These are phyloP conservation scores for Macquaria ambigua DNA, from an alignment of 2,113 vertebrate genomes.

Conservation along the genomic window DNA sequence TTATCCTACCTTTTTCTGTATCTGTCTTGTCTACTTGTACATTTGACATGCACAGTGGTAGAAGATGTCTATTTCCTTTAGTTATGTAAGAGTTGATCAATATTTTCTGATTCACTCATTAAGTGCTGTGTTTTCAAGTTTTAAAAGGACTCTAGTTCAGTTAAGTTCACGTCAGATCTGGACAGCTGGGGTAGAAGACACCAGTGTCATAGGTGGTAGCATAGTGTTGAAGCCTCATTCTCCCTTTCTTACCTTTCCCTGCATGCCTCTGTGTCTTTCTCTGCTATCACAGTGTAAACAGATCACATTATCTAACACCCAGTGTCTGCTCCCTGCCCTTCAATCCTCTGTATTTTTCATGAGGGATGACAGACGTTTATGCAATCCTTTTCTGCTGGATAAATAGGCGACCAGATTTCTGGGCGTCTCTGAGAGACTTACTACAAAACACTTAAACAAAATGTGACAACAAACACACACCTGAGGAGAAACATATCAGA, in stretches of 20 bases:
- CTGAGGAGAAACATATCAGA: neutral
- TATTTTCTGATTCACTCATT: neutral
- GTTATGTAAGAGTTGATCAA: neutral
- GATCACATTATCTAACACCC: conserved; percentile 63
- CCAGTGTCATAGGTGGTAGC: neutral
- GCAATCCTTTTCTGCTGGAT: conserved; percentile 38
- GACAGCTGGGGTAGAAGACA: neutral
- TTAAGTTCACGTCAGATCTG: neutral
- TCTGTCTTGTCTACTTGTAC: neutral
- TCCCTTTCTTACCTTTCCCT: neutral
- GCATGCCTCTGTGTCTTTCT: conserved; percentile 22
- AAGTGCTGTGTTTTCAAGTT: neutral
- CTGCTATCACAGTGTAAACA: conserved; percentile 34
- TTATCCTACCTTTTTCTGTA: neutral
- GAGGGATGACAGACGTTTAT: conserved; percentile 57
- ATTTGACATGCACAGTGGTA: neutral
- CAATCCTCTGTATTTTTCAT: conserved; percentile 64
- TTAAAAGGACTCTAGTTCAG: neutral
- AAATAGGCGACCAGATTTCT: neutral
- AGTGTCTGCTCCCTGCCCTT: conserved; percentile 49
- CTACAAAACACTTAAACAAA: neutral
- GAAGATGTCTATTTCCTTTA: neutral
- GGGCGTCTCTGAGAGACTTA: neutral
- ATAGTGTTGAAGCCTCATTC: neutral
- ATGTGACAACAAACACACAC: neutral